Evolutionary conservation across 1,140 invertebrate genomes (phyloP).

Genomic region (Temnothorax curvispinosus): DNA sequence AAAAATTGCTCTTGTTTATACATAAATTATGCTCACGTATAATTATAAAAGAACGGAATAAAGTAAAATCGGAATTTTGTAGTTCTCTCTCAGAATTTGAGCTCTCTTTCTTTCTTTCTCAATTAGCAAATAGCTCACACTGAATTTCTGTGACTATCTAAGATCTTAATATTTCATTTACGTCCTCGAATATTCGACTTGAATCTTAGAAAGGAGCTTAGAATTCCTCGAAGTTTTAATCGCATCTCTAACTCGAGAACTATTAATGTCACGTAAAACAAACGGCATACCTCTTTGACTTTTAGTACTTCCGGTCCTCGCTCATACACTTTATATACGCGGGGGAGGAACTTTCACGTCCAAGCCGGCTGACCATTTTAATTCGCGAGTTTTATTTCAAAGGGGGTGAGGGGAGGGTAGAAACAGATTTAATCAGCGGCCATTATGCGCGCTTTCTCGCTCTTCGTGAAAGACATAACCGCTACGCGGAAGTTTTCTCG

Average conservation of each 20-base stretch:
- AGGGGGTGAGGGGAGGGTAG: background rate
- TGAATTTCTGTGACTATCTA: background rate
- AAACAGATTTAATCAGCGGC: constrained; percentile 73
- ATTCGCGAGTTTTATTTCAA: constrained; percentile 64
- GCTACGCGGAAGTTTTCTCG: constrained; percentile 65
- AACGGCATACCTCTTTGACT: background rate
- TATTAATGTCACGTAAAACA: constrained; percentile 2
- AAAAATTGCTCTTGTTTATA: constrained; percentile 1
- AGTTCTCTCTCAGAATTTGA: background rate
- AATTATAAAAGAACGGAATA: background rate
- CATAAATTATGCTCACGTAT: background rate
- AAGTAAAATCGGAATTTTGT: background rate
- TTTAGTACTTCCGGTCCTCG: background rate
- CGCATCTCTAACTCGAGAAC: background rate
- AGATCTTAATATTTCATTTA: background rate
- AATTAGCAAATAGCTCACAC: background rate
- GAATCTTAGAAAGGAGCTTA: background rate
- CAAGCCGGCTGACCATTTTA: constrained; percentile 61
- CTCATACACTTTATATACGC: background rate
- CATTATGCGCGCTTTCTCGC: constrained; percentile 70
- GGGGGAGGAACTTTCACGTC: constrained; percentile 12
- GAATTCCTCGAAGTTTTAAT: background rate
- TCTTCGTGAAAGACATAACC: constrained; percentile 64
- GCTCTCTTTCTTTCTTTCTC: background rate
- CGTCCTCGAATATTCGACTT: background rate